phyloP scores from a whole-genome alignment of 2,888 invertebrate species.

The Pyrrhia umbra region DNA sequence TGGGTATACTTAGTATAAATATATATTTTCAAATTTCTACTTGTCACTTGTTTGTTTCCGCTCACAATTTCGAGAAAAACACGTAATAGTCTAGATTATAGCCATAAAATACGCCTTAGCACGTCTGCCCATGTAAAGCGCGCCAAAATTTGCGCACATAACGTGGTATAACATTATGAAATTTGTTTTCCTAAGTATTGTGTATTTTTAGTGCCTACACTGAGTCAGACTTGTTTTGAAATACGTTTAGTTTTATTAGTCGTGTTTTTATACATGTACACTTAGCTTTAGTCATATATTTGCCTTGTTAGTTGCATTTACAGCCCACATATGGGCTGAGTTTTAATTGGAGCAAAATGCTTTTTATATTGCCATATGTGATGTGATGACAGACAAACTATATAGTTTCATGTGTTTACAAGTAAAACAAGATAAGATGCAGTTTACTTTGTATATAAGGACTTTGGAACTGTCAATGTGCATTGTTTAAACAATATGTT shows the following conservation, averaged over 20 bases:
- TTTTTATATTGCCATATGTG: conserved; percentile 14
- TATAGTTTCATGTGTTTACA: background rate
- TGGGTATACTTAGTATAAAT: conserved; percentile 53
- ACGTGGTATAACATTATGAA: conserved; percentile 46
- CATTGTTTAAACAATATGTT: conserved; percentile 4
- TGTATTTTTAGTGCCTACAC: conserved; percentile 51
- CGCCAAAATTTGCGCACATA: conserved; percentile 43
- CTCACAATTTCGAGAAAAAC: conserved; percentile 59
- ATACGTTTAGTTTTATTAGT: conserved; percentile 15
- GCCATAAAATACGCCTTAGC: conserved; percentile 41
- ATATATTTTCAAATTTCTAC: conserved; percentile 55
- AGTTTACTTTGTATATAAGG: conserved; percentile 18
- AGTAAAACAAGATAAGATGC: conserved; percentile 13
- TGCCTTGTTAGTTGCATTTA: conserved; percentile 1
- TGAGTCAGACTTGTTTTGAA: conserved; percentile 60
- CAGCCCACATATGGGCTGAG: background rate
- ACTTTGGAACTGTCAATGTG: conserved; percentile 3
- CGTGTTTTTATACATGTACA: conserved; percentile 9
- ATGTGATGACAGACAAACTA: background rate
- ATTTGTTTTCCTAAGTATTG: conserved; percentile 42
- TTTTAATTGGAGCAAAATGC: background rate
- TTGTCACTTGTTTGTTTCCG: conserved; percentile 68
- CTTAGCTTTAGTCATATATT: background rate
- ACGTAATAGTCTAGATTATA: conserved; percentile 42
- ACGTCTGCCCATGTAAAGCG: conserved; percentile 35